Conservation (phyloP, 2,113 vertebrate genomes). For the Neogale vison region DNA sequence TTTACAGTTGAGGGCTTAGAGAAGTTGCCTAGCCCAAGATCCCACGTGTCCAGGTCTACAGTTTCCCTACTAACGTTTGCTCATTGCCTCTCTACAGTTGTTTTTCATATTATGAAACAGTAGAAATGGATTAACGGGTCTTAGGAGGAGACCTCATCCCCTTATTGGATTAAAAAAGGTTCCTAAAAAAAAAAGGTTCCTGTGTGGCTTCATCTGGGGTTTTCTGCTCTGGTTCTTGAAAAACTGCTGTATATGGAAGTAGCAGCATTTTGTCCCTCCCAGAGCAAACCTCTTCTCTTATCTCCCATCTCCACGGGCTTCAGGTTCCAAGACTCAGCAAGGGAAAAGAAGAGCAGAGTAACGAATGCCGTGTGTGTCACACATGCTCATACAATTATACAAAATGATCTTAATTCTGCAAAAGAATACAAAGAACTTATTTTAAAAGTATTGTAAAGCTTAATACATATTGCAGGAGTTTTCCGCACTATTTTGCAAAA, state of each 20-base stretch:
- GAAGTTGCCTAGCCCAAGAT: neutral
- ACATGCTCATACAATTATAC: neutral
- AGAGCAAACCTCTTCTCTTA: neutral
- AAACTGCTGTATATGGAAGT: neutral
- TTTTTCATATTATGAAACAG: neutral
- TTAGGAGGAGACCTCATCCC: neutral
- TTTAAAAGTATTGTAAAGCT: neutral
- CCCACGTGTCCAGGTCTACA: neutral
- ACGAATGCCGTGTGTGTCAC: neutral
- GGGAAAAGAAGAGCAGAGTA: neutral
- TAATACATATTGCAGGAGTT: neutral
- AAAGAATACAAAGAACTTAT: neutral
- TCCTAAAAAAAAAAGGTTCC: too few species aligned
- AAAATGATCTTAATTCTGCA: neutral
- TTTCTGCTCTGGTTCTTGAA: neutral
- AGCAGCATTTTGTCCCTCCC: neutral
- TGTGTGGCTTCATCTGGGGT: neutral
- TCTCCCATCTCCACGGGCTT: neutral
- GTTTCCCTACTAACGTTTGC: neutral
- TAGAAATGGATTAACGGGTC: neutral
- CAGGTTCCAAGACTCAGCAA: neutral
- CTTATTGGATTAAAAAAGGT: neutral
- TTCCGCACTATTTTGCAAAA: neutral
- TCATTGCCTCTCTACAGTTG: neutral
- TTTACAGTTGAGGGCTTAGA: neutral